Evolutionary conservation across 2,797 vertebrate species (phyloP), one percentile per base, ranked within the genome.

Genomic region (Diplodus sargus): DNA sequence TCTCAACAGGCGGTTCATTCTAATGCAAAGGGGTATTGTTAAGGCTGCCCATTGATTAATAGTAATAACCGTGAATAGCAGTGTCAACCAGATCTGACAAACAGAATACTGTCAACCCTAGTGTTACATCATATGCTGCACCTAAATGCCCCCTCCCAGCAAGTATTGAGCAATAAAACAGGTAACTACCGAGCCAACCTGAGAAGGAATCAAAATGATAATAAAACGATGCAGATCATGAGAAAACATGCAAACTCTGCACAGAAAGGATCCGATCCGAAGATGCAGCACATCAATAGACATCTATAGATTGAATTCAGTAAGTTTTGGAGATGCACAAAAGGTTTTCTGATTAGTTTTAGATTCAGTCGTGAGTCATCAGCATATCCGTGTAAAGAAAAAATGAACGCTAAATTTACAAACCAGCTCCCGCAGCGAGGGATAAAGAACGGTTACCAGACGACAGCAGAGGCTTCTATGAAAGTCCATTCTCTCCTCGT

Each of bases 31-130:
- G 49, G 52, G 25, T 30, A 60, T 62, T 28, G 30, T 48, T 51
- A 45, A 54, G 42, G 74, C 66, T 68, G 20, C 23, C 28, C 57
- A 54, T 23, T 72, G 74, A 85, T 61, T 84, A 78, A 87, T 61
- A 71, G 39, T 22, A 54, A 59, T 84, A 64, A 62, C 20, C 59
- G 68, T 76, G 39, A 12, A 25, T 7, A 34, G 54, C 47, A 51
- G 28, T 67, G 42, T 63, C 42, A 61, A 54, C 25, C 30, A 17
- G 1, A 75, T 85, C 30, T 51, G 23, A 73, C 53, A 63, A 63
- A 70, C 42, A 60, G 23, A 25, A 65, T 56, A 16, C 63, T 81
- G 70, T 62, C 54, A 65, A 56, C 17, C 23, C 20, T 43, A 65
- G 49, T 57, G 49, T 25, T 57, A 45, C 59, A 56, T 75, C 70